Percentiles rank a stretch among this genome's conserved stretches.
Evolutionary conservation across 2,797 vertebrate genomes (phyloP).

Genomic region (Discoglossus pictus): DNA sequence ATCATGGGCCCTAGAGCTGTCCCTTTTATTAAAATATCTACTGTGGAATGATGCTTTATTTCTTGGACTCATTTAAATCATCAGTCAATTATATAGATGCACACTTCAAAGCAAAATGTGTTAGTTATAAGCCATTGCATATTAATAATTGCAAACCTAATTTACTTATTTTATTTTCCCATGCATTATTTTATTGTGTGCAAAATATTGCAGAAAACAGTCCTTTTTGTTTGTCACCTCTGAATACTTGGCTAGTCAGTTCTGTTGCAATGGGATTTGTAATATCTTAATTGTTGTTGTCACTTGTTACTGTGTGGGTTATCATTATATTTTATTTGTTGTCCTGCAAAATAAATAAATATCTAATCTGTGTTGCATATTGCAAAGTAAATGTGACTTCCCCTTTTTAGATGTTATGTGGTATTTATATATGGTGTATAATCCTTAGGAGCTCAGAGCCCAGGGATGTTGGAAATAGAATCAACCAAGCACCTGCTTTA

Average conservation of each 20-base stretch:
- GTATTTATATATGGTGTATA: too few species aligned
- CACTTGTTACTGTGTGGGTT: too few species aligned
- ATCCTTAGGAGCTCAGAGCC: too few species aligned
- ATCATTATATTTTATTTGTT: too few species aligned
- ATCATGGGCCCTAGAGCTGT: conserved; percentile 31
- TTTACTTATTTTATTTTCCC: conserved; percentile 17
- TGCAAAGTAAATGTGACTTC: too few species aligned
- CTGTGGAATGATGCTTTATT: conserved; percentile 8
- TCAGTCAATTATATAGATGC: conserved; percentile 20
- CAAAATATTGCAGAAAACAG: conserved; percentile 5
- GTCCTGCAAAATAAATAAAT: too few species aligned
- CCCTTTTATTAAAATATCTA: conserved; percentile 40
- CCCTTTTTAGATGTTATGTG: too few species aligned
- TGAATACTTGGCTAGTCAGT: conserved; percentile 23
- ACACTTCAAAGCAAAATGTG: conserved; percentile 3
- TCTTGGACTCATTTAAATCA: conserved; percentile 19
- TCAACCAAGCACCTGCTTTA: too few species aligned
- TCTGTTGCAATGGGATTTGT: too few species aligned
- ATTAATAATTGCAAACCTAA: not conserved
- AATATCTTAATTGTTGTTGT: too few species aligned
- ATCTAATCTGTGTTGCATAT: too few species aligned
- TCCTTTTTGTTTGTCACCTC: conserved; percentile 1
- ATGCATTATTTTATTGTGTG: conserved; percentile 2
- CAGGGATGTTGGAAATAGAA: too few species aligned
- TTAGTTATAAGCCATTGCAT: not conserved